Conservation (phyloP, 2,888 invertebrate species). For the Phaonia tiefii region DNA sequence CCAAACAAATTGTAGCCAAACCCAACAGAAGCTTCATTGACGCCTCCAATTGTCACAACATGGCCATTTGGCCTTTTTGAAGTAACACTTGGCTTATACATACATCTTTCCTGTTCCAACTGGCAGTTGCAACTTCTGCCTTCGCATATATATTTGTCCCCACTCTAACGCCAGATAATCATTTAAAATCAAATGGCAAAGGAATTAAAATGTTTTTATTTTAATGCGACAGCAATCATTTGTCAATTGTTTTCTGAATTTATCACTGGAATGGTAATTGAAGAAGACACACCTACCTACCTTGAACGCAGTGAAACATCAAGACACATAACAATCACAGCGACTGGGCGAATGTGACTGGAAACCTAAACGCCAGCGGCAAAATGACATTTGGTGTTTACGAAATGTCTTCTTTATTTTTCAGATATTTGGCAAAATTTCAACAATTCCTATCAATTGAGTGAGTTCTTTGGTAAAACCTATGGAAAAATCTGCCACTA, state of each 20-base stretch:
- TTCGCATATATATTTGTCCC: too few species aligned
- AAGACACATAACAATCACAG: background rate
- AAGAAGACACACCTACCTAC: constrained; percentile 38
- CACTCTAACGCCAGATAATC: background rate
- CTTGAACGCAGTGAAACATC: background rate
- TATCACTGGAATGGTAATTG: constrained; percentile 17
- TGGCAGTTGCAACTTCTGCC: too few species aligned
- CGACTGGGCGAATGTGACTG: constrained; percentile 33
- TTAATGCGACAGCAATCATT: constrained; percentile 40
- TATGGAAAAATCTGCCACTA: background rate
- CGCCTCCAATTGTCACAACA: background rate
- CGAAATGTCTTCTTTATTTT: background rate
- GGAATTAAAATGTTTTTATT: constrained; percentile 35
- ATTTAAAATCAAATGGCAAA: constrained; percentile 5
- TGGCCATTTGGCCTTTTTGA: constrained; percentile 11
- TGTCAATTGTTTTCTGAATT: constrained; percentile 18
- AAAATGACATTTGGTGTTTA: background rate
- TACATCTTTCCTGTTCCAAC: background rate
- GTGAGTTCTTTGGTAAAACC: constrained; percentile 20
- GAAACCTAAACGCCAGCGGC: constrained; percentile 15
- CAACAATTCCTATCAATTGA: constrained; percentile 53
- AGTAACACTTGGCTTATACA: background rate
- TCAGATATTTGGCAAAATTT: constrained; percentile 42
- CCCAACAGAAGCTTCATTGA: background rate
- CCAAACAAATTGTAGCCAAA: background rate